Conservation (phyloP, 2,797 vertebrate species). For the Steatocranus sp. region DNA sequence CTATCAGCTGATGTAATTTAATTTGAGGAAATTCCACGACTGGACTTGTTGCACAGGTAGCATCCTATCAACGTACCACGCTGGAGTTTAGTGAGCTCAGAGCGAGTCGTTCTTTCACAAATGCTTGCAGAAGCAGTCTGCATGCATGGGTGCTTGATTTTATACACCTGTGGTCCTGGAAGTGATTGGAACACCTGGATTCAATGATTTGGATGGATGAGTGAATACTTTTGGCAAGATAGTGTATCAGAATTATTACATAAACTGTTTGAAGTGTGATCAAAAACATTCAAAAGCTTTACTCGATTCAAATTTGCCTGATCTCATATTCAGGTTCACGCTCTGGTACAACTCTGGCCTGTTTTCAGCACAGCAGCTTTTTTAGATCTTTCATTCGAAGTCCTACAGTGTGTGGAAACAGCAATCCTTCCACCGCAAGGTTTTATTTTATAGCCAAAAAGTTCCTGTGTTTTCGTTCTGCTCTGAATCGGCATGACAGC, state of each 20-base stretch:
- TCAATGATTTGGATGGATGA: neutral
- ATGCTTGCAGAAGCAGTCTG: neutral
- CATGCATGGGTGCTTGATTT: neutral
- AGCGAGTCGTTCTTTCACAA: neutral
- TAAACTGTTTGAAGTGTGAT: neutral
- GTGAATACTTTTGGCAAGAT: neutral
- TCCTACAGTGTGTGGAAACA: neutral
- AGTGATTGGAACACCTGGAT: neutral
- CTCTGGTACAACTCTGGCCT: neutral
- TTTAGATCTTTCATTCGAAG: neutral
- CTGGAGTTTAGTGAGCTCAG: neutral
- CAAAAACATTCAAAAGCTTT: neutral
- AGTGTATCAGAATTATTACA: neutral
- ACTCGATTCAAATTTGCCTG: neutral
- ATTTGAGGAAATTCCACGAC: neutral
- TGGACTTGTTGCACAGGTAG: fast-evolving
- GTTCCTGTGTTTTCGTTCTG: neutral
- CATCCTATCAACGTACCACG: fast-evolving
- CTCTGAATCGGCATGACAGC: neutral
- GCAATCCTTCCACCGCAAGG: neutral
- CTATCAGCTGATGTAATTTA: fast-evolving
- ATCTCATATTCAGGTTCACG: neutral
- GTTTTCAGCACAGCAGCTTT: neutral
- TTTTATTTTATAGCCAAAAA: neutral
- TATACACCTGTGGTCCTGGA: neutral